Base-by-base conservation (phyloP, 2,888 invertebrate species). In the Bombyx huttoni region DNA sequence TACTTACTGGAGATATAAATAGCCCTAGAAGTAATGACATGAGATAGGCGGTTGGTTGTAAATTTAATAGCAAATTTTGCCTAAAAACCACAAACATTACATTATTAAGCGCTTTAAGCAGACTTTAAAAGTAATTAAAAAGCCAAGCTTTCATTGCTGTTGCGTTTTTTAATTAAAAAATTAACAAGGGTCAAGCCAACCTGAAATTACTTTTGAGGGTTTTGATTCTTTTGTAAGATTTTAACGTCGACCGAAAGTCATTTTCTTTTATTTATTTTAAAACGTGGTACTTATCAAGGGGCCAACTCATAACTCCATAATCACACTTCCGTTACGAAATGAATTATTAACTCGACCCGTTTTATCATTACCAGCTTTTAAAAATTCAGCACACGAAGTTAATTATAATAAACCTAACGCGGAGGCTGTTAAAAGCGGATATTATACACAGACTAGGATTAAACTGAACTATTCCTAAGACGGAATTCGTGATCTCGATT, bases 311-410 rank as follows among this genome's bases (percentile, higher is more conserved):
- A 49, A 51, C 49, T 51, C 49, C 34, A 13, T 14, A 53, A 50
- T 50, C 50, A 50, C 50, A 48, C 33, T 48, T 50, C 48, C 50
- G 40, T 33, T 10, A 34, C n/a, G 46, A 52, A 48, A 50, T 49
- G 47, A 52, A 34, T 7, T 48, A 47, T 56, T 61, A 60, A 56
- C 59, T 47, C 48, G 9, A 12, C 48, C 54, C 51, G 51, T 10
- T 46, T 49, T 7, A 40, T 34, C 56, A 49, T 53, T 40, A 40
- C 40, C 40, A 40, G 40, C 40, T 40, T 40, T 40, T 40, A 40
- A 10, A 40, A 2, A 10, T 40, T 40, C 40, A 40, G 7, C 40
- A 40, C 40, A 12, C 7, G 12, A 40, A 12, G 9, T 40, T 40
- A 40, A 40, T 40, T 12, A 40, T 40, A 40, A 24, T 24, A 24